phyloP scores from a whole-genome alignment of 1,140 invertebrate genomes.

The Drosophila carrolli region DNA sequence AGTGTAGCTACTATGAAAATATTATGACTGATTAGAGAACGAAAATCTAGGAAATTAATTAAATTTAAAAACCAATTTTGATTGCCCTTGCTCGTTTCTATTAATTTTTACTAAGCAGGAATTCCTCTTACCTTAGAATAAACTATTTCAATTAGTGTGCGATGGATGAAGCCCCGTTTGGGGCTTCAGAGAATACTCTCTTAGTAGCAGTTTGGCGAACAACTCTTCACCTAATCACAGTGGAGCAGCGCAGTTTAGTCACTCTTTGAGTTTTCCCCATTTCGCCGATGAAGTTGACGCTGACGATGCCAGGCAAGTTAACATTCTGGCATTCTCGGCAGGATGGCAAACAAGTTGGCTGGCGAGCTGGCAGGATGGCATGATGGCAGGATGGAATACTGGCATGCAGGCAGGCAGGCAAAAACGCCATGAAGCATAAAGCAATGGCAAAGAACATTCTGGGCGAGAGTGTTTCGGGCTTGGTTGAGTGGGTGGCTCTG shows the following conservation, averaged over 20 bases:
- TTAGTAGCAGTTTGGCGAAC: slow-evolving; percentile 18
- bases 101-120: not conserved
- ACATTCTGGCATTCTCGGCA: slow-evolving; percentile 26
- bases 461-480: slow-evolving; percentile 25
- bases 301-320: slow-evolving; percentile 39
- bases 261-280: slow-evolving; percentile 17
- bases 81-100: not conserved
- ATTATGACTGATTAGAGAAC: too few species aligned
- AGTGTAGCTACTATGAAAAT: not conserved
- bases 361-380: slow-evolving; percentile 18
- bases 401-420: slow-evolving; percentile 29
- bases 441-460: slow-evolving; percentile 54
- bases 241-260: slow-evolving; percentile 22
- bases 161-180: not conserved
- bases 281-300: slow-evolving; percentile 40
- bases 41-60: not conserved
- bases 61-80: not conserved
- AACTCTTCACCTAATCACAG: slow-evolving; percentile 26
- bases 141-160: slow-evolving; percentile 23
- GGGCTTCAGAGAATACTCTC: not conserved
- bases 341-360: slow-evolving; percentile 24
- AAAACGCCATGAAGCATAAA: slow-evolving; percentile 62
- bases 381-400: slow-evolving; percentile 9
- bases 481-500: slow-evolving; percentile 5
- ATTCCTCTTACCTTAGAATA: not conserved